A percentile compares a stretch with the other conserved stretches of the same genome.
phyloP scores from a whole-genome alignment of 1,140 invertebrate genomes.

The Galendromus occidentalis region DNA sequence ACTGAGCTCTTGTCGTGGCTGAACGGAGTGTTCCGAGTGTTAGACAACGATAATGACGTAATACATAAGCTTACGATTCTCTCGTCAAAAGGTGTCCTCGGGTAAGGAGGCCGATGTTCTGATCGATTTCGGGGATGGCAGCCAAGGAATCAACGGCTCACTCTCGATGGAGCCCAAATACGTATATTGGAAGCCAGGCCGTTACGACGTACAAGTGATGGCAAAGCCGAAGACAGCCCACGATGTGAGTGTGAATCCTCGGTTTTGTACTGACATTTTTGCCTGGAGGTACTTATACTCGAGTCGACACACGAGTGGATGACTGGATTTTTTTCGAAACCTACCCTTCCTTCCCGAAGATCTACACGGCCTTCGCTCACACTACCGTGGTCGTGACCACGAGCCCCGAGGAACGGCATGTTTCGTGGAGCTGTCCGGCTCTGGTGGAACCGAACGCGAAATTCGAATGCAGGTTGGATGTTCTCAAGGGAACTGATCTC shows the following conservation, averaged over 20 bases:
- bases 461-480: neutral
- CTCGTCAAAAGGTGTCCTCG: slow-evolving; percentile 13
- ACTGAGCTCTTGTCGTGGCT: too few species aligned
- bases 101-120: slow-evolving; percentile 16
- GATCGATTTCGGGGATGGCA: slow-evolving; percentile 19
- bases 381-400: neutral
- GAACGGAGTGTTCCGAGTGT: neutral
- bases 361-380: slow-evolving; percentile 8
- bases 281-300: neutral
- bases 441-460: slow-evolving; percentile 4
- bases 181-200: slow-evolving; percentile 16
- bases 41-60: slow-evolving; percentile 14
- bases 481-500: slow-evolving; percentile 2
- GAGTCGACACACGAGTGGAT: neutral
- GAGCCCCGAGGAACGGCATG: neutral
- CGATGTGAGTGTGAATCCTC: slow-evolving; percentile 13
- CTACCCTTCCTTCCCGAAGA: neutral
- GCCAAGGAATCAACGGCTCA: slow-evolving; percentile 10
- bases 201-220: slow-evolving; percentile 16
- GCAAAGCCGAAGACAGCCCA: slow-evolving; percentile 16
- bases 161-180: slow-evolving; percentile 15
- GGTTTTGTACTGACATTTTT: neutral
- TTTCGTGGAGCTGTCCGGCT: neutral
- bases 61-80: slow-evolving; percentile 14
- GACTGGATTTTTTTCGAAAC: neutral